Evolutionary conservation across 2,888 invertebrate genomes (phyloP), one percentile per base, ranked within the genome.

Genomic region (Antheraea assamensis): DNA sequence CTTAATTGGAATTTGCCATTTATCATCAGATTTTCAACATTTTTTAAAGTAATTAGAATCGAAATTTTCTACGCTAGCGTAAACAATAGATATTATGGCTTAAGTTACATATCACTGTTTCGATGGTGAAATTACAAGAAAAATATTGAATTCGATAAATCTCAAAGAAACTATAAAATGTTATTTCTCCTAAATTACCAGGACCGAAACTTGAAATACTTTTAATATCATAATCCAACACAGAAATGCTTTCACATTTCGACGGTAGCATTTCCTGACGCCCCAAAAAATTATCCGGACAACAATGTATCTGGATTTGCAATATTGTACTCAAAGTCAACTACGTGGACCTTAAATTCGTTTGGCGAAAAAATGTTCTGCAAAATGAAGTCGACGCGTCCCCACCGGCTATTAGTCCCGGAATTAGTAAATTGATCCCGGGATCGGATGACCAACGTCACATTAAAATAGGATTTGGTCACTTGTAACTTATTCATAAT

Each of bases 161-260:
- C 68, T 31, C 68, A 24, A 4, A 24, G 24, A 55, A 64, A 75
- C 85, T 84, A 88, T 88, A 88, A 87, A 87, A 86, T 81, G 78
- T 83, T 82, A 83, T 42, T 30, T 72, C 27, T 55, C 81, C 79
- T 75, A 74, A 73, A 76, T 75, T 80, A 81, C 81, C 81, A 84
- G 82, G 82, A 86, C 82, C 80, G 82, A 84, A 87, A 87, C 88
- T 89, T 87, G 83, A 82, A 82, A 82, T 85, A 85, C 85, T 85
- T 85, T 81, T 92, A 91, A 92, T 91, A 93, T 90, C 89, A 93
- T 94, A 93, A 93, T 93, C 93, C 92, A 90, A 94, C 94, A 94
- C 81, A 85, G 91, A 92, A 94, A 94, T 93, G 94, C 94, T 94
- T 92, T 94, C 87, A 94, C 91, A 90, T 92, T 89, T 86, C 87